These are phyloP conservation scores for Malurus splendens DNA, from an alignment of 2,797 vertebrate genomes.

Conservation along the genomic window DNA sequence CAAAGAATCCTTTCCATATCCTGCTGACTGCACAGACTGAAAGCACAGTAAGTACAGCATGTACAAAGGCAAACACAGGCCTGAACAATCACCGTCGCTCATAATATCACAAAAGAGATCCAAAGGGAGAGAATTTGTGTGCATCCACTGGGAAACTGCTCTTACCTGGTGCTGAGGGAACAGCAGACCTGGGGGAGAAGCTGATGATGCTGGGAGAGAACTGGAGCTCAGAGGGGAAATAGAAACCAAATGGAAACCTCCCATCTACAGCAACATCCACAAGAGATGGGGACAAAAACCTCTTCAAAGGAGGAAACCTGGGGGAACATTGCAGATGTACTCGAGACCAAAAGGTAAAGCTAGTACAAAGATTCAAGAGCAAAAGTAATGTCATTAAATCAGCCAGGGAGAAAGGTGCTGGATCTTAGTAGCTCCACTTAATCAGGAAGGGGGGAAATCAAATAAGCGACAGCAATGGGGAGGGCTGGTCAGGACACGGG, in stretches of 20 bases:
- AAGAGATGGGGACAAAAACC: background rate
- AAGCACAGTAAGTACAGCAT: background rate
- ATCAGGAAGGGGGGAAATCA: background rate
- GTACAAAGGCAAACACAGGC: background rate
- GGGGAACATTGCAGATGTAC: background rate
- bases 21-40: background rate
- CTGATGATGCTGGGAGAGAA: background rate
- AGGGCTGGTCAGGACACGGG: background rate
- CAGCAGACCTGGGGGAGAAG: background rate
- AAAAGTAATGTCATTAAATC: background rate
- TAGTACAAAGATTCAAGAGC: background rate
- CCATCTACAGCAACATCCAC: accelerated
- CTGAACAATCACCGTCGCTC: background rate
- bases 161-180: background rate
- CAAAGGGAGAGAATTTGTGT: background rate
- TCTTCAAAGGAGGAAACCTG: background rate
- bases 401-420: background rate
- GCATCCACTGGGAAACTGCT: background rate
- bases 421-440: background rate
- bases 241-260: background rate
- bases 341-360: background rate
- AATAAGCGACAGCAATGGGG: accelerated
- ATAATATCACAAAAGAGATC: background rate
- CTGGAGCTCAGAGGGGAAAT: background rate
- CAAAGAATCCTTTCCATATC: slow-evolving; percentile 6